These are phyloP conservation scores for Ceyx melanurus DNA, from an alignment of 2,113 vertebrate genomes.

Conservation along the genomic window DNA sequence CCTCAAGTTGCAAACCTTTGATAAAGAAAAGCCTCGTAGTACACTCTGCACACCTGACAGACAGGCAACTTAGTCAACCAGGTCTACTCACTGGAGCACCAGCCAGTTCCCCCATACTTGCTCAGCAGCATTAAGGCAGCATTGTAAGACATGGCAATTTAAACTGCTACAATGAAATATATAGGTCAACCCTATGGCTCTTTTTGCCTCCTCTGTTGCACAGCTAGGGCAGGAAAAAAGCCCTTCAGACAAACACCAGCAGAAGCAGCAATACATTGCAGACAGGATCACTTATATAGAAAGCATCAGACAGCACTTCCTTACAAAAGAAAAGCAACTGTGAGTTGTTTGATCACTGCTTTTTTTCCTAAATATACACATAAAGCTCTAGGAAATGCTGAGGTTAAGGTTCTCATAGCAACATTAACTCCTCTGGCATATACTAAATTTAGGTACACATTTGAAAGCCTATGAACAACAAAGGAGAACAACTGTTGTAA, in stretches of 20 bases:
- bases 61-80: background rate
- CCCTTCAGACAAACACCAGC: background rate
- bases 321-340: background rate
- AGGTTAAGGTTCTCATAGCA: constrained; percentile 71
- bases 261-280: background rate
- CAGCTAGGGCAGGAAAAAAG: background rate
- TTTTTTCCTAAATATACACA: background rate
- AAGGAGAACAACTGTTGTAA: background rate
- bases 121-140: background rate
- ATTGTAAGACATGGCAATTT: background rate
- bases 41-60: background rate
- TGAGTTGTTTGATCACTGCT: background rate
- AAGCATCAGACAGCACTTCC: background rate
- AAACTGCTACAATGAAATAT: constrained; percentile 8
- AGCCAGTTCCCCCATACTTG: background rate
- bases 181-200: constrained; percentile 10
- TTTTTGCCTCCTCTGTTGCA: background rate
- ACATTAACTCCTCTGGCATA: constrained; percentile 58
- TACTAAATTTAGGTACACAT: constrained; percentile 57
- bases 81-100: background rate
- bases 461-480: constrained; percentile 38
- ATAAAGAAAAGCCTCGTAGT: background rate
- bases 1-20: background rate
- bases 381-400: constrained; percentile 38
- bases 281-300: background rate